These are phyloP conservation scores for Eupithecia exiguata DNA, from an alignment of 2,888 invertebrate genomes.

Conservation along the genomic window DNA sequence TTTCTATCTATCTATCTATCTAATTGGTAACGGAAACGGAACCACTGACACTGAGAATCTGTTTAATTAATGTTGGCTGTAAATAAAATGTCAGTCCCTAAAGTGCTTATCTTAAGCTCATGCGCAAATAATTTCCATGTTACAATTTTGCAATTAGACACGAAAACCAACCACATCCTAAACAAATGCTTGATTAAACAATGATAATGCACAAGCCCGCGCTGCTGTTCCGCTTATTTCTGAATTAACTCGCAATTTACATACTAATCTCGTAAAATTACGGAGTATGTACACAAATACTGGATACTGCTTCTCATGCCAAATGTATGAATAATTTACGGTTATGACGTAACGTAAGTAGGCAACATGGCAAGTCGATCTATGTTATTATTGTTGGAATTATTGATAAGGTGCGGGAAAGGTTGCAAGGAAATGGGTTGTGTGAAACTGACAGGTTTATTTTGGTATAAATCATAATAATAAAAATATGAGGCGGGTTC, in stretches of 20 bases:
- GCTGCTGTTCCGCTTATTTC: constrained; percentile 51
- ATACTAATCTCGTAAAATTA: constrained; percentile 61
- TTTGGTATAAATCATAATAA: constrained; percentile 19
- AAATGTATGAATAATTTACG: constrained; percentile 42
- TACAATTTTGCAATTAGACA: constrained; percentile 33
- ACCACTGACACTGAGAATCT: neutral
- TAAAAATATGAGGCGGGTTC: constrained; percentile 14
- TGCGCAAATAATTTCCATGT: constrained; percentile 24
- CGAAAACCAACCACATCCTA: constrained; percentile 31
- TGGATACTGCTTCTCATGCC: constrained; percentile 39
- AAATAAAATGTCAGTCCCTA: neutral
- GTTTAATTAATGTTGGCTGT: neutral
- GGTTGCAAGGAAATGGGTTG: constrained; percentile 13
- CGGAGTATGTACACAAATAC: constrained; percentile 43
- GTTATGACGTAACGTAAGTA: constrained; percentile 24
- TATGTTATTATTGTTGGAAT: constrained; percentile 28
- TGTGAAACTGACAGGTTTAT: constrained; percentile 25
- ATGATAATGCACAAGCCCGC: constrained; percentile 44
- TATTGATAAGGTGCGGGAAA: constrained; percentile 26
- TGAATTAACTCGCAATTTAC: constrained; percentile 64
- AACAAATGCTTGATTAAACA: constrained; percentile 45
- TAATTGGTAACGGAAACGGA: neutral
- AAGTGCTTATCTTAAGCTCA: constrained; percentile 8
- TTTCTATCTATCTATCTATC: too few species aligned
- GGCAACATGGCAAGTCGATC: constrained; percentile 29